Conservation (phyloP, 2,797 vertebrate genomes). For the Rhinophrynus dorsalis region DNA sequence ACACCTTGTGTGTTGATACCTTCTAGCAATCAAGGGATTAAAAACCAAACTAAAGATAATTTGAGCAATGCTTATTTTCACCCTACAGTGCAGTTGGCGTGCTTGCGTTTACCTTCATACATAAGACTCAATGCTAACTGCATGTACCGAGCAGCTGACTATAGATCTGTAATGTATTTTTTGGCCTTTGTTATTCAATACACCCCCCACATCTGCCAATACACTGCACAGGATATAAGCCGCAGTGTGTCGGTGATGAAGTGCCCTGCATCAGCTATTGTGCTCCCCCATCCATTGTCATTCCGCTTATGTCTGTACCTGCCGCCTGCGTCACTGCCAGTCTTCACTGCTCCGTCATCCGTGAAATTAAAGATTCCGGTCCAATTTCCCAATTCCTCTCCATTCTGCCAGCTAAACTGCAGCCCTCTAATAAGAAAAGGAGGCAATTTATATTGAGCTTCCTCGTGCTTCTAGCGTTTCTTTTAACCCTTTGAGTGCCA, state of each 20-base stretch:
- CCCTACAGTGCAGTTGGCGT: no score
- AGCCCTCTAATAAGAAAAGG: conserved; percentile 95
- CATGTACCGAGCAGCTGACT: no score
- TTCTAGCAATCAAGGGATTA: no score
- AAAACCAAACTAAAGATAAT: no score
- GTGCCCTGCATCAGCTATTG: neutral
- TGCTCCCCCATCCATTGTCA: conserved; percentile 52
- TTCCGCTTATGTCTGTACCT: conserved; percentile 85
- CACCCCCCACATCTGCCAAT: neutral
- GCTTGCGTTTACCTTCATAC: no score
- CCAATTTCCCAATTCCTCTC: conserved; percentile 96
- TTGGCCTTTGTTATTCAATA: conserved; percentile 1
- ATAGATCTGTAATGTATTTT: conserved; percentile 8
- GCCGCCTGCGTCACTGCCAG: conserved; percentile 91
- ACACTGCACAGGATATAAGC: neutral
- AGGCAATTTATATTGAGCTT: conserved; percentile 83
- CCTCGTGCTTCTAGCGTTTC: conserved; percentile 24
- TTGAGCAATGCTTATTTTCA: no score
- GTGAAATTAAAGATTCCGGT: conserved; percentile 95
- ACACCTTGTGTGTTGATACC: no score
- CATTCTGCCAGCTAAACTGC: conserved; percentile 98
- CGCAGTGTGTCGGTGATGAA: neutral
- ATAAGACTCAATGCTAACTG: no score
- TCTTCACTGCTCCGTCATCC: conserved; percentile 90
- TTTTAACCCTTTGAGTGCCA: no score